Evolutionary conservation across 2,888 invertebrate genomes (phyloP).

Genomic region (Synanthedon vespiformis): DNA sequence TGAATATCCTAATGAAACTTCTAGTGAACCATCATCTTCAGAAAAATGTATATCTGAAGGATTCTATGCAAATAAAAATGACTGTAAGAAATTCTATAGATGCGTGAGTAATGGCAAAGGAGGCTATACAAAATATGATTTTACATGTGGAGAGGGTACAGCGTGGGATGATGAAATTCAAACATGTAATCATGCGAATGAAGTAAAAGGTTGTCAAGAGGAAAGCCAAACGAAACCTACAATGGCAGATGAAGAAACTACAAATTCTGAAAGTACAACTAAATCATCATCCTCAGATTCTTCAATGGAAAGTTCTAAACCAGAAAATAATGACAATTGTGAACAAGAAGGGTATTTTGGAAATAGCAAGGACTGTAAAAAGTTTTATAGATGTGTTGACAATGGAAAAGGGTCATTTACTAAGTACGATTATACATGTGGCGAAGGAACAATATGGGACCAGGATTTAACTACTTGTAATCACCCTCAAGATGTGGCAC

Average conservation of each 20-base stretch:
- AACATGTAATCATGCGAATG: conserved; percentile 67
- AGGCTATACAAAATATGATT: conserved; percentile 64
- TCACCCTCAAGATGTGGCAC: conserved; percentile 49
- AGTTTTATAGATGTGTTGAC: conserved; percentile 75
- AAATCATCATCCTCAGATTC: conserved; percentile 4
- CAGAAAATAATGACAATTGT: conserved; percentile 7
- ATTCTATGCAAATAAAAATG: conserved; percentile 49
- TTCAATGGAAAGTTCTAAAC: conserved; percentile 2
- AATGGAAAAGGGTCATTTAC: conserved; percentile 38
- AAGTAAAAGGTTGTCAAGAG: conserved; percentile 40
- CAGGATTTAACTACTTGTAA: conserved; percentile 59
- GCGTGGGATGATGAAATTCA: conserved; percentile 67
- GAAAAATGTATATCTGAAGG: conserved; percentile 51
- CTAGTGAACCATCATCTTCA: conserved; percentile 9
- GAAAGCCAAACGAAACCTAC: conserved; percentile 17
- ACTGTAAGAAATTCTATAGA: conserved; percentile 62
- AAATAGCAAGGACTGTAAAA: conserved; percentile 72
- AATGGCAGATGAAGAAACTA: conserved; percentile 22
- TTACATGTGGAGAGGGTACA: conserved; percentile 69
- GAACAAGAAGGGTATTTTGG: conserved; percentile 73
- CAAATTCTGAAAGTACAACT: conserved; percentile 13
- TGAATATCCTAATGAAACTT: conserved; percentile 15
- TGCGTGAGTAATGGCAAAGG: conserved; percentile 57
- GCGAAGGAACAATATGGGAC: conserved; percentile 77
- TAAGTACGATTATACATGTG: conserved; percentile 66